These are phyloP conservation scores for Matsumyia berberina DNA, from an alignment of 2,888 invertebrate genomes.

Conservation along the genomic window DNA sequence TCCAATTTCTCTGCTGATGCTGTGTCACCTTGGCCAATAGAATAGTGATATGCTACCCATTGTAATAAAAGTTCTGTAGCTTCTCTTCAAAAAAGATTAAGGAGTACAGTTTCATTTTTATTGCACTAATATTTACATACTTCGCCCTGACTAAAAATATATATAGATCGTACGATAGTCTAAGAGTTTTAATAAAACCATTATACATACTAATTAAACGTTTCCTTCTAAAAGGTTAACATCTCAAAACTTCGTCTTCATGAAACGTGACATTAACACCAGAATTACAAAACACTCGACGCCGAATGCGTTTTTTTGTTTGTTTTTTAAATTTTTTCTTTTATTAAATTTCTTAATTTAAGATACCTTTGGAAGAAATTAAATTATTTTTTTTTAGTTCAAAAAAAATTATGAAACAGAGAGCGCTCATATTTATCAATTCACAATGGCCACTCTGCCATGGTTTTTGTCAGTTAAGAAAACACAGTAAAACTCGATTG, in stretches of 20 bases:
- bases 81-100: constrained; percentile 45
- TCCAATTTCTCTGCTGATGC: no score
- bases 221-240: neutral
- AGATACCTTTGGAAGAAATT: constrained; percentile 58
- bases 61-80: neutral
- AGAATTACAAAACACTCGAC: constrained; percentile 19
- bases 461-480: neutral
- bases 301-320: neutral
- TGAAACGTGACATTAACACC: constrained; percentile 22
- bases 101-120: constrained; percentile 61
- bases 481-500: neutral
- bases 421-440: constrained; percentile 6
- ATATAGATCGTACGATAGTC: constrained; percentile 51
- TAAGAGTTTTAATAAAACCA: constrained; percentile 54
- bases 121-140: constrained; percentile 75
- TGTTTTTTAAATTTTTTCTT: constrained; percentile 12
- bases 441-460: neutral
- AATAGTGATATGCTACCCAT: neutral
- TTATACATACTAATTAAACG: constrained; percentile 41
- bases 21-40: no score
- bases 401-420: constrained; percentile 18
- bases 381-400: constrained; percentile 31
- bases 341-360: constrained; percentile 46
- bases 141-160: constrained; percentile 61
- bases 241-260: constrained; percentile 3